Percentiles rank a stretch among this genome's conserved stretches.
These are phyloP conservation scores for Zaprionus gabonicus DNA, from an alignment of 1,140 invertebrate genomes.

Conservation along the genomic window DNA sequence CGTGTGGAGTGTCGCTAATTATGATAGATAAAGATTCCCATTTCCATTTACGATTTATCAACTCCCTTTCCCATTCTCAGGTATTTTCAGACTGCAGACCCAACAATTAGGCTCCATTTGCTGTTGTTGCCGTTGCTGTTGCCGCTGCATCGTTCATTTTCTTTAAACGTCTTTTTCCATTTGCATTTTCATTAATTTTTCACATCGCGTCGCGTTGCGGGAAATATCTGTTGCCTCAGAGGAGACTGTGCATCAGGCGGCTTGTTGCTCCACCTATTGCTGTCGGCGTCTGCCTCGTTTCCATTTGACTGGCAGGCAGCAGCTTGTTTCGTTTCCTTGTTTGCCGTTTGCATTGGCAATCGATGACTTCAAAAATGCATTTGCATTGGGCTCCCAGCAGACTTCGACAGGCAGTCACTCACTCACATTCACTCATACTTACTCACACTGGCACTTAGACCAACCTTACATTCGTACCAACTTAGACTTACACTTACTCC, in stretches of 20 bases:
- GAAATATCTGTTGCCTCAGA: slow-evolving; percentile 8
- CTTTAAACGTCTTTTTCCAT: slow-evolving; percentile 54
- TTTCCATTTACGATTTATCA: slow-evolving; percentile 1
- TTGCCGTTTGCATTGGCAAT: slow-evolving; percentile 66
- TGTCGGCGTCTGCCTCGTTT: slow-evolving; percentile 57
- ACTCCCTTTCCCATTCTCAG: neutral
- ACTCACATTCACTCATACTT: slow-evolving; percentile 8
- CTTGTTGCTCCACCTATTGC: slow-evolving; percentile 43
- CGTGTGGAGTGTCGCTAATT: slow-evolving; percentile 36
- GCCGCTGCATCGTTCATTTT: slow-evolving; percentile 39
- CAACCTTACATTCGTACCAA: too few species aligned
- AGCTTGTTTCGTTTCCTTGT: slow-evolving; percentile 67
- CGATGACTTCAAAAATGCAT: neutral
- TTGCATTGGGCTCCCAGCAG: slow-evolving; percentile 15
- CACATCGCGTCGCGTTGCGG: slow-evolving; percentile 9
- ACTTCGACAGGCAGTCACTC: slow-evolving; percentile 17
- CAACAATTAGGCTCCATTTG: slow-evolving; percentile 62
- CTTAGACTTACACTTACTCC: too few species aligned
- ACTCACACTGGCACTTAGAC: neutral
- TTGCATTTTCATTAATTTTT: slow-evolving; percentile 69
- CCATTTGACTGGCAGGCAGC: slow-evolving; percentile 54
- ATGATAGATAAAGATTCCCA: slow-evolving; percentile 4
- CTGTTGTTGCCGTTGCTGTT: neutral
- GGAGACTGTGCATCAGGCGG: neutral
- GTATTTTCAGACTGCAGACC: slow-evolving; percentile 36